A percentile compares a stretch with the other conserved stretches of the same genome.
These are phyloP conservation scores for Chouioia cunea DNA, from an alignment of 2,888 invertebrate genomes.

Conservation along the genomic window DNA sequence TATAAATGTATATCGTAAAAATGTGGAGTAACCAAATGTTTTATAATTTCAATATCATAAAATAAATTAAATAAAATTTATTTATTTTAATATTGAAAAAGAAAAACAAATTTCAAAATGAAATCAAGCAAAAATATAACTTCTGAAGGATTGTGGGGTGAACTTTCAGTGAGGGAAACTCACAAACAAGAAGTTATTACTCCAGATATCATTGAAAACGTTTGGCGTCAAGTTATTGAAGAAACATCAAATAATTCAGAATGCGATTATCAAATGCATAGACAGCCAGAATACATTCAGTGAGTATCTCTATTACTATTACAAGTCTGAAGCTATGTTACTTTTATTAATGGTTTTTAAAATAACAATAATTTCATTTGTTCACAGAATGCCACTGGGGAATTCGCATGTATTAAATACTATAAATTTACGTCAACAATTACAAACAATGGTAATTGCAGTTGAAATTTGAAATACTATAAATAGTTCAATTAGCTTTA, in stretches of 20 bases:
- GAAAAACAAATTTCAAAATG: conserved; percentile 52
- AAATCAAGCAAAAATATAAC: conserved; percentile 59
- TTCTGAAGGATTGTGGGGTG: conserved; percentile 61
- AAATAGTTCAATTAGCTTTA: background rate
- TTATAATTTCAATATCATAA: background rate
- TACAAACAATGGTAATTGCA: conserved; percentile 60
- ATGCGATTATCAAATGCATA: conserved; percentile 62
- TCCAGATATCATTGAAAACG: conserved; percentile 66
- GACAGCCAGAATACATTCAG: conserved; percentile 62
- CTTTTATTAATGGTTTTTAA: conserved; percentile 10
- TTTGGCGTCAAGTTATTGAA: conserved; percentile 66
- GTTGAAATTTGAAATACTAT: conserved; percentile 11
- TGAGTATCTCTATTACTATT: conserved; percentile 48
- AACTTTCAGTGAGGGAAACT: conserved; percentile 62
- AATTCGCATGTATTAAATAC: conserved; percentile 64
- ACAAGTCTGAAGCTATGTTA: background rate
- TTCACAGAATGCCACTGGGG: conserved; percentile 61
- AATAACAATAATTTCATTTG: conserved; percentile 1
- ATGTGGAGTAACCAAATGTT: conserved; percentile 9
- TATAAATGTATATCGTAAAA: background rate
- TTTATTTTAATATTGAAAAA: background rate
- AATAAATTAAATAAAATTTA: background rate
- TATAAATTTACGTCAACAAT: conserved; percentile 62
- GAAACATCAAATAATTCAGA: conserved; percentile 61
- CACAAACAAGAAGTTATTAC: conserved; percentile 66